Base-by-base conservation (phyloP, 2,113 vertebrate species). In the Clarias batrachus region DNA sequence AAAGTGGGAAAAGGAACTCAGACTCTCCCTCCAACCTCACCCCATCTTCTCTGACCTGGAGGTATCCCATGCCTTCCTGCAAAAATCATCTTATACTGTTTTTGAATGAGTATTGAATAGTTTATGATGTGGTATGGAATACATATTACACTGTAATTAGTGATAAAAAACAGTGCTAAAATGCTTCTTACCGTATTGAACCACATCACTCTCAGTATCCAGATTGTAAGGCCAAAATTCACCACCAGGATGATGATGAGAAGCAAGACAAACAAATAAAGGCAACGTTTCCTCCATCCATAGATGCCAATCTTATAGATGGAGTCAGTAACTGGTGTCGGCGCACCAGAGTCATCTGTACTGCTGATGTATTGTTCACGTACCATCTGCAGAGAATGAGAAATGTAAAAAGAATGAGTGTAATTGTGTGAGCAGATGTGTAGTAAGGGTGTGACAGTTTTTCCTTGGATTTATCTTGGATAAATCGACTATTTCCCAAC, bases 121-220 rank as follows among this genome's bases (percentile, higher is more conserved):
- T 70, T 52, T n/a, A 59, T 41, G 48, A 14, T 74, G 33, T 81
- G 57, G 57, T 16, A 41, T 41, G 11, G 41, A 62, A 62, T 25
- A n/a, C 21, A 60, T 27, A 14, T 78, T 78, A 59, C 48, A 48
- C 48, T 48, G 48, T 6, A 79, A 41, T 25, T 17, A 70, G 19
- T 68, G 10, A 74, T 13, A 41, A 23, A 33, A 48, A 77, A 52
- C 63, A 54, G 27, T 21, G 23, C 0, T 23, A 27, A 65, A 52
- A 84, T 25, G 12, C 3, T 33, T 93, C 96, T 92, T 94, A 99
- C 98, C 87, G 96, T 92, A 90, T 97, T 99, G 94, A 99, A 99
- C 97, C 97, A 98, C 98, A 98, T 99, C 90, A 99, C 97, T 93
- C 96, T 95, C 83, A 99, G 93, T 93, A 99, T 97, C 98, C 98